These are phyloP conservation scores for Piliocolobus tephrosceles DNA, from an alignment of 2,113 vertebrate genomes.

Conservation along the genomic window DNA sequence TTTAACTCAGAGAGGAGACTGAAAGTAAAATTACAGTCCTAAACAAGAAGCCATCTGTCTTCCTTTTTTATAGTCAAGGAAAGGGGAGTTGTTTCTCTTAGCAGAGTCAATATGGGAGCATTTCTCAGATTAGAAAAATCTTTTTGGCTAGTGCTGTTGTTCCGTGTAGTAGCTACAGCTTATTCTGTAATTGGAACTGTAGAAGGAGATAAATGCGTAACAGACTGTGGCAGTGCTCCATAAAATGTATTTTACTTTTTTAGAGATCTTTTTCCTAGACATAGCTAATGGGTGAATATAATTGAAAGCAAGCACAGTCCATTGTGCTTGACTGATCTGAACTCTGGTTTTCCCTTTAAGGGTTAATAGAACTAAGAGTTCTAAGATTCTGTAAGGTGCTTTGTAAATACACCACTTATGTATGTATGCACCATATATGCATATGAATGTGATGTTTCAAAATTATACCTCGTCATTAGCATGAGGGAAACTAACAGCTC, in stretches of 20 bases:
- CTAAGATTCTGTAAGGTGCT: constrained; percentile 52
- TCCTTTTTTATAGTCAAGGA: constrained; percentile 76
- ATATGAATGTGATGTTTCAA: constrained; percentile 63
- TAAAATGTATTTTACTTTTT: constrained; percentile 29
- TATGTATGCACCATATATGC: constrained; percentile 53
- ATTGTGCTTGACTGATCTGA: neutral
- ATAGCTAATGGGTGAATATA: neutral
- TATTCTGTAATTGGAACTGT: constrained; percentile 70
- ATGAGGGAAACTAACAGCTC: constrained; percentile 49
- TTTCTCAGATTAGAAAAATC: constrained; percentile 73
- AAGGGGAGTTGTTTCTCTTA: constrained; percentile 73
- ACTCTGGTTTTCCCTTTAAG: constrained; percentile 31
- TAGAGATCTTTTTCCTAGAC: constrained; percentile 21
- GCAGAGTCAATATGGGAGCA: constrained; percentile 70
- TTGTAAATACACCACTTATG: constrained; percentile 70
- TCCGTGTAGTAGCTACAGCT: constrained; percentile 69
- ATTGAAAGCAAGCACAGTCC: constrained; percentile 9
- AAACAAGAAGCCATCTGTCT: constrained; percentile 80
- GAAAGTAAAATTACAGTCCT: constrained; percentile 76
- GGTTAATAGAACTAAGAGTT: constrained; percentile 46
- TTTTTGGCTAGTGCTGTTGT: constrained; percentile 64
- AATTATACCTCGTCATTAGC: constrained; percentile 56
- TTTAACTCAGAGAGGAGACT: constrained; percentile 73
- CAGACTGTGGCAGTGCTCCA: constrained; percentile 44
- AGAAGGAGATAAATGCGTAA: constrained; percentile 58